Evolutionary conservation across 2,888 invertebrate genomes (phyloP), one percentile per base, ranked within the genome.

Genomic region (Dascillus cervinus): DNA sequence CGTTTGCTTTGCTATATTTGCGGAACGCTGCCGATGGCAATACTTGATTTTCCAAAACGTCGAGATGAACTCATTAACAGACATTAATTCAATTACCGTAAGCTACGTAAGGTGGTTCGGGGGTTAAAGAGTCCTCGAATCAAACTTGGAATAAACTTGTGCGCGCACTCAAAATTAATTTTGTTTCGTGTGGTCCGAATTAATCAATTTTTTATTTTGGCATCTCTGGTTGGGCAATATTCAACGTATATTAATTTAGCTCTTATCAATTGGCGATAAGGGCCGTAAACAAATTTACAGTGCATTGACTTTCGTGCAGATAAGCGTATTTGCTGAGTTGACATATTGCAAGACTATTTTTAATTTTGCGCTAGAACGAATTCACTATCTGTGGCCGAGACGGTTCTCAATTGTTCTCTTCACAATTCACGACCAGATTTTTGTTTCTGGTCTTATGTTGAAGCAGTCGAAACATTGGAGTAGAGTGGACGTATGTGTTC

Each of bases 41-140:
- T 17, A 4, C 5, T 17, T 17, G 17, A 4, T 17, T 17, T 6
- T 17, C 8, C 5, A 6, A 17, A 17, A 8, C 30, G 34, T 36
- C 32, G 34, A 23, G 32, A 33, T 29, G 32, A 25, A 22, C 30
- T 39, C 41, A 46, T 43, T 41, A 41, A 34, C 40, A 36, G 29
- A 34, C 45, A 41, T 39, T 44, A 46, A 42, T 44, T 46, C 39
- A 37, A 46, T 46, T 44, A 43, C 34, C 41, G 20, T 43, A 43
- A 42, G 38, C 37, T 38, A 41, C 37, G 33, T 22, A 24, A 22
- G 30, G 38, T 34, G 34, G 29, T 21, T 31, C 28, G 26, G 33
- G 31, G 21, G 20, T 21, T 24, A 21, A 9, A 20, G 5, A 22
- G 4, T 6, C 22, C 22, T 5, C 6, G 9, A 17, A 17, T 17